Evolutionary conservation across 2,113 vertebrate species (phyloP), one percentile per base, ranked within the genome.

Genomic region (Speoplatyrhinus poulsoni): DNA sequence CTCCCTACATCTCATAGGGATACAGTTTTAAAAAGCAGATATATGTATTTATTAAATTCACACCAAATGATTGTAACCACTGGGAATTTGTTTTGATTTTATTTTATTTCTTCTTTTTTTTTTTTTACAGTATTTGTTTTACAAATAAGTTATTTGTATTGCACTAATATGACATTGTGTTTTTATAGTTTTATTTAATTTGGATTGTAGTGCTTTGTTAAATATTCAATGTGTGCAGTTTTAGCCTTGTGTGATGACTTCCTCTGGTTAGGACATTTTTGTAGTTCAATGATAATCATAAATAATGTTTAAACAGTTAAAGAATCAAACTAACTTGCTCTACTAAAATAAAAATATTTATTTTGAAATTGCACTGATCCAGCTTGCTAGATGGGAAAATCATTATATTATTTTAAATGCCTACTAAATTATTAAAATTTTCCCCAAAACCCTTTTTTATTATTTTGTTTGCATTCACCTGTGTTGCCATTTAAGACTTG

Each of bases 291-390:
- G 87, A 89, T 89, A 87, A 92, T 88, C 84, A 79, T 67, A 73
- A 46, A n/a, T 79, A 72, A 6, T 64, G 80, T 79, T 73, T 80
- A 78, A 88, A 77, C 67, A 69, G 79, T 41, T 77, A 75, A 71
- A 74, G 70, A 85, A 85, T 83, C 79, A 82, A 75, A 88, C 90
- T 85, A 86, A 90, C 69, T 84, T 85, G 71, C 80, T 85, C 87
- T 87, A 87, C 80, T 89, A 87, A 87, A 84, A 73, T 77, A 87
- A 57, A 57, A 26, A 60, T 88, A 82, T 89, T 89, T 91, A 91
- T 88, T 92, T 90, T 92, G 87, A 77, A 90, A 90, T 89, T 92
- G 90, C 91, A 92, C 90, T 90, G 85, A 91, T 85, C 76, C 75
- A 77, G 75, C 71, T 87, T 82, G 75, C 76, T 87, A 79, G 85